Evolutionary conservation across 2,797 vertebrate genomes (phyloP), one percentile per base, ranked within the genome.

Genomic region (Cryptoprocta ferox): DNA sequence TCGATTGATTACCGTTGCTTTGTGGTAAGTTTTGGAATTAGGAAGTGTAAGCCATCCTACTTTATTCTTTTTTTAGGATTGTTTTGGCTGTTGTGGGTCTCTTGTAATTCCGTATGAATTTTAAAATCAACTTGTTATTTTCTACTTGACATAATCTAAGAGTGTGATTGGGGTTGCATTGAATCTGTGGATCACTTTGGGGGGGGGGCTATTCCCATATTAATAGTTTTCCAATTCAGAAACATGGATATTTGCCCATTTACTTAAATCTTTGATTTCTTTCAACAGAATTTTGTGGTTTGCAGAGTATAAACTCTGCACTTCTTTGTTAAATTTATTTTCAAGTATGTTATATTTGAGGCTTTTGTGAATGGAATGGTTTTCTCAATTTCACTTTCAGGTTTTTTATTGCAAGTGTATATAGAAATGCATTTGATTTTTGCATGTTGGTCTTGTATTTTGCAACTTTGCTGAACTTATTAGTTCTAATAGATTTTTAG

Each of bases 21-120:
- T 48, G 28, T 91, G 86, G 42, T 87, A 68, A 76, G 28, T 84
- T 94, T 89, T 84, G 39, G 9, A 83, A 79, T 96, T 92, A 18
- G 30, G 28, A 76, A 50, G 6, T 87, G 0, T 32, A 28, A 68
- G 53, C 82, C 45, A 42, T 66, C 56, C 48, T 92, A 28, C 6
- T 78, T 84, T 50, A 18, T 71, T 82, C 24, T 79, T 56, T 84
- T 66, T 73, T 35, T n/a, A 45, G 24, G 42, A 88, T 91, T 87
- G 18, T 78, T 87, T 96, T 87, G 50, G 61, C 39, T 87, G 19
- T 70, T 16, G 24, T 71, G n/a, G 24, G 30, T 75, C 75, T 5
- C 45, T 87, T 86, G 26, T 10, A 87, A 70, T 88, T 87, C 21
- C 18, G 15, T 65, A 19, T 73, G 84, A 78, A 88, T 91, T 94